Base-by-base conservation (phyloP, 1,140 invertebrate genomes). In the Habropoda laboriosa region DNA sequence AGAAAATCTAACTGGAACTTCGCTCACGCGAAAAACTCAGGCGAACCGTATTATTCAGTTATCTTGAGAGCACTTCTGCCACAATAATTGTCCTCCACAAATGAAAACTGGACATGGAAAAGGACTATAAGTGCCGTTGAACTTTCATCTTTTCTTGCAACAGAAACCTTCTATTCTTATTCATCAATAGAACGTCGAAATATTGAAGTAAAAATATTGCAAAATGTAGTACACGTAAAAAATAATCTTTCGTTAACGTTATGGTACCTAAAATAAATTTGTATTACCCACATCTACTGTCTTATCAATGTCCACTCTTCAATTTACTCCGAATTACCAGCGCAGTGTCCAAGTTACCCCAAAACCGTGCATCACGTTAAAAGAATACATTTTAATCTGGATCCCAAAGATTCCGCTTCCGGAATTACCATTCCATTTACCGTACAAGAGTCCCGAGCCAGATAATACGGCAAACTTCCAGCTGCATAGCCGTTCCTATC, bases 341-440 rank as follows among this genome's bases (percentile, higher is more conserved):
- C 49, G 24, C 64, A 49, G 21, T 35, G 35, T 70, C 32, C 45
- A 68, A 53, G 40, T 47, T 70, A 10, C 13, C 49, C n/a, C 7
- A 40, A 66, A 16, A 32, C 12, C 32, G 61, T 47, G 47, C 38
- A 66, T 75, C 40, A 42, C 18, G 30, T 10, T 64, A 66, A 42
- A 66, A 66, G 73, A 75, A 66, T 75, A 66, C 45, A 66, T 66
- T 66, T 66, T 55, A 75, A 66, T 45, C 30, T 38, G n/a, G 5
- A 72, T 70, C 42, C 18, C n/a, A n/a, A 49, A 58, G 40, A 45
- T 57, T 58, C 30, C 24, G 18, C 55, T 70, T 40, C n/a, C 64
- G 64, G 42, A 67, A 77, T 70, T 77, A 68, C 51, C 60, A 68
- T 77, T 68, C 49, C 74, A 77, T 58, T 68, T 77, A 27, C 64